A percentile compares a stretch with the other conserved stretches of the same genome.
These are phyloP conservation scores for Macropis europaea DNA, from an alignment of 2,888 invertebrate species.

Conservation along the genomic window DNA sequence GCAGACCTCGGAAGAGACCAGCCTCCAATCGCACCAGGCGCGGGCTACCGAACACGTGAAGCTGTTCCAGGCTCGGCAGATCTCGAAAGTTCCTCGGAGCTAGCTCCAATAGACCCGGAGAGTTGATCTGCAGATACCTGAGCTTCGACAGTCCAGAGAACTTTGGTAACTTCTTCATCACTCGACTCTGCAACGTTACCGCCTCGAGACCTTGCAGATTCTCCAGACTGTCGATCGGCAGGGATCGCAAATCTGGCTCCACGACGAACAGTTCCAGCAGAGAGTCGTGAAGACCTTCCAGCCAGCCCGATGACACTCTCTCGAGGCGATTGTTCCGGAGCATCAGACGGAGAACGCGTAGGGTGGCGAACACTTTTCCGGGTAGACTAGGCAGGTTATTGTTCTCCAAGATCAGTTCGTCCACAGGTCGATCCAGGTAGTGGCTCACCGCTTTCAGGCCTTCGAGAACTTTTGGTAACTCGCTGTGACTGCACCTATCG, in stretches of 20 bases:
- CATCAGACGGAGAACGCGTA: conserved; percentile 90
- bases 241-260: conserved; percentile 89
- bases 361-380: conserved; percentile 88
- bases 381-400: conserved; percentile 93
- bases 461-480: conserved; percentile 87
- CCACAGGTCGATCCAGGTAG: conserved; percentile 86
- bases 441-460: conserved; percentile 87
- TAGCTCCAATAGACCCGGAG: conserved; percentile 84
- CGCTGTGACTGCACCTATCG: conserved; percentile 94
- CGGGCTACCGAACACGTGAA: conserved; percentile 87
- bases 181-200: conserved; percentile 89
- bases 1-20: conserved; percentile 86
- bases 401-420: conserved; percentile 93
- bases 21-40: conserved; percentile 86
- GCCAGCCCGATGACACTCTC: conserved; percentile 90
- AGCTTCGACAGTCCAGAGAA: conserved; percentile 86
- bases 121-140: conserved; percentile 88
- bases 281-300: conserved; percentile 88
- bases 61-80: conserved; percentile 86
- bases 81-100: conserved; percentile 86
- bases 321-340: conserved; percentile 91
- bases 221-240: conserved; percentile 89
- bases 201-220: conserved; percentile 90
- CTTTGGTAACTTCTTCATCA: conserved; percentile 87
- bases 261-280: conserved; percentile 92